Conservation (phyloP, 2,888 invertebrate genomes). For the Papilio protenor region DNA sequence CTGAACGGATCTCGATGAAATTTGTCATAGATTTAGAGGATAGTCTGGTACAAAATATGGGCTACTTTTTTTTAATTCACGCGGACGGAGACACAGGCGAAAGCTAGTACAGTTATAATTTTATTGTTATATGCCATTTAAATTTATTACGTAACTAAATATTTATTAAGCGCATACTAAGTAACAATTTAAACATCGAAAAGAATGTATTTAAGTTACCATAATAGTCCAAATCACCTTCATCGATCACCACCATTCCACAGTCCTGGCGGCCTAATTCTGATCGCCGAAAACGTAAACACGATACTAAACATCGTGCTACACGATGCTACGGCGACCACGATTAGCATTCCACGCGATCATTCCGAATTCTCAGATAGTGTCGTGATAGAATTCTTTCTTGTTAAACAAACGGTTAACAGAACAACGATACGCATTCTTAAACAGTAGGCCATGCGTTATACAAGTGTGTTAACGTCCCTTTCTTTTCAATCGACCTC, state of each 20-base stretch:
- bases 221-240: neutral
- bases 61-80: too few species aligned
- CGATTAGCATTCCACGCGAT: constrained; percentile 63
- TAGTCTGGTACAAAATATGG: too few species aligned
- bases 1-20: too few species aligned
- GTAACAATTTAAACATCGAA: neutral
- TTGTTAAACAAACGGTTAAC: constrained; percentile 59
- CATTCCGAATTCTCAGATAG: constrained; percentile 63
- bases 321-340: constrained; percentile 44
- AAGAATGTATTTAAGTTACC: neutral
- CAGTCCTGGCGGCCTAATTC: constrained; percentile 58
- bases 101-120: too few species aligned
- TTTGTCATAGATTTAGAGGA: too few species aligned
- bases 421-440: constrained; percentile 57
- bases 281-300: constrained; percentile 46
- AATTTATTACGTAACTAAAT: too few species aligned
- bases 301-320: constrained; percentile 36
- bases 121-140: too few species aligned
- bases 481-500: constrained; percentile 22
- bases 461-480: constrained; percentile 21
- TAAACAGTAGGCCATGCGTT: constrained; percentile 44
- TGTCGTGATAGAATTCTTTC: constrained; percentile 60
- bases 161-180: neutral
- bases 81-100: too few species aligned
- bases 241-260: constrained; percentile 5